Conservation (phyloP, 2,113 vertebrate species). For the Tachuris rubrigastra region DNA sequence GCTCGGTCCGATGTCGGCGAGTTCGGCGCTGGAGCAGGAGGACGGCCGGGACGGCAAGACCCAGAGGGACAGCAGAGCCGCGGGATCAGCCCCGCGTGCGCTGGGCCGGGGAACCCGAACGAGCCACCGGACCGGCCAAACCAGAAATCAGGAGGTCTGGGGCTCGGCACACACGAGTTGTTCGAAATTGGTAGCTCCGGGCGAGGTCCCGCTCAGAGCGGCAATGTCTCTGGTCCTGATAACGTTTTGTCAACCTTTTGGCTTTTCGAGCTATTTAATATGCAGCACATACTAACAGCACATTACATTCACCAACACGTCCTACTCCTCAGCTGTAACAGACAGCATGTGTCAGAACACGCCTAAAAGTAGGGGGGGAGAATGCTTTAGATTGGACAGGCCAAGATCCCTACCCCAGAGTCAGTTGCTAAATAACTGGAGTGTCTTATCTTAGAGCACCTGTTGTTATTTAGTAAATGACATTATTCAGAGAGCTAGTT, state of each 20-base stretch:
- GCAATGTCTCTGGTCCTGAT: background rate
- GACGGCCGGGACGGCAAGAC: background rate
- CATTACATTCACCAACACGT: rapidly evolving
- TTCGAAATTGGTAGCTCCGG: background rate
- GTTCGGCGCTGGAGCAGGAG: background rate
- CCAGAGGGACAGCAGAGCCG: background rate
- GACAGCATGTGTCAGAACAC: rapidly evolving
- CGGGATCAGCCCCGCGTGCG: background rate
- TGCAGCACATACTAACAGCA: rapidly evolving
- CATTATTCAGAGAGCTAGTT: background rate
- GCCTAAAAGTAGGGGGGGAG: background rate
- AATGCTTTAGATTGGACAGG: background rate
- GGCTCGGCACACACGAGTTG: rapidly evolving
- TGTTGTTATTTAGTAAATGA: background rate
- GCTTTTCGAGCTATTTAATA: rapidly evolving
- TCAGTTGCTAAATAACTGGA: background rate
- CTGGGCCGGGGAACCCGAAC: rapidly evolving
- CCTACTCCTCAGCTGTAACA: rapidly evolving
- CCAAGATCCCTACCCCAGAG: background rate
- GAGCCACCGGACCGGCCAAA: rapidly evolving
- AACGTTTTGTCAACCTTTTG: background rate
- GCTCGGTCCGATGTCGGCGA: background rate
- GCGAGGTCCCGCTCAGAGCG: background rate
- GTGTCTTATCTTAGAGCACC: background rate
- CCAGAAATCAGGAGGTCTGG: rapidly evolving